These are phyloP conservation scores for Drosophila meridiana DNA, from an alignment of 2,888 invertebrate genomes.

Conservation along the genomic window DNA sequence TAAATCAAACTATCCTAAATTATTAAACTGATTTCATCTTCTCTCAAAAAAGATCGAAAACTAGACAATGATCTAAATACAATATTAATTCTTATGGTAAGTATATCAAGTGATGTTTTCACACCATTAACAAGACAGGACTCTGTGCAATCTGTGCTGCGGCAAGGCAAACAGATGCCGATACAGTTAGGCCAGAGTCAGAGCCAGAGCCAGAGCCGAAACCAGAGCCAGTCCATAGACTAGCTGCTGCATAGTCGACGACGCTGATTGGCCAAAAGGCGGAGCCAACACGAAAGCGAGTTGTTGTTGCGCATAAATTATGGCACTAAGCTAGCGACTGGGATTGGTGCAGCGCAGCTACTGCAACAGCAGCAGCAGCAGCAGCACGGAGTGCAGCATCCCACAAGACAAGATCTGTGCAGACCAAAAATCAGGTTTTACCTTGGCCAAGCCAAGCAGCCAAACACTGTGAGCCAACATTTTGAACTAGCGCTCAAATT, in stretches of 20 bases:
- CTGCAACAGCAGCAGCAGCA: slow-evolving; percentile 28
- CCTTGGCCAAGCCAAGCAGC: slow-evolving; percentile 13
- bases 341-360: slow-evolving; percentile 77
- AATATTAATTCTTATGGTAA: background rate
- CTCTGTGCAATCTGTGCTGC: slow-evolving; percentile 12
- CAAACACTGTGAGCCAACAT: slow-evolving; percentile 22
- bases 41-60: background rate
- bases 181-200: slow-evolving; percentile 3
- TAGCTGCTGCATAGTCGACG: slow-evolving; percentile 36
- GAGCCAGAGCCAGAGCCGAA: background rate
- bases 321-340: slow-evolving; percentile 80
- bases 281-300: slow-evolving; percentile 68
- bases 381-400: slow-evolving; percentile 42
- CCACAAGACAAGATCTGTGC: slow-evolving; percentile 49
- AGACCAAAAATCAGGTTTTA: slow-evolving; percentile 65
- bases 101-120: slow-evolving; percentile 35
- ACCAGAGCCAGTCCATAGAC: slow-evolving; percentile 45
- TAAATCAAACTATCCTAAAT: too few relatives aligned
- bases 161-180: slow-evolving; percentile 10
- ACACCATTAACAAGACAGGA: slow-evolving; percentile 37
- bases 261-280: slow-evolving; percentile 78
- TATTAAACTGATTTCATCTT: background rate
- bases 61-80: too few relatives aligned
- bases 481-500: slow-evolving; percentile 63
- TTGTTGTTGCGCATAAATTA: slow-evolving; percentile 81